phyloP scores from a whole-genome alignment of 2,797 vertebrate species.

The Gymnocypris eckloni region DNA sequence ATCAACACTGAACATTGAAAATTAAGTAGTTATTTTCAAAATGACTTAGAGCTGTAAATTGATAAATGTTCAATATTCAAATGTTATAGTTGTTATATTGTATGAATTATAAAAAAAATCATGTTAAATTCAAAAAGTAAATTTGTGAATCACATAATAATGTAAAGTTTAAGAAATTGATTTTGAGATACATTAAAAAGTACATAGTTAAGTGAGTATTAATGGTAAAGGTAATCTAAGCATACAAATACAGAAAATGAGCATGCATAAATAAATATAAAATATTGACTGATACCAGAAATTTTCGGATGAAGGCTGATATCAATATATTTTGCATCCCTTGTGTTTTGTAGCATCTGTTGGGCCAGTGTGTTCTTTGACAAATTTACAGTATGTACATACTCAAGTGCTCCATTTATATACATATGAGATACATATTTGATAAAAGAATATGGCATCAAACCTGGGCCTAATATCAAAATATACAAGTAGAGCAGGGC shows the following conservation, averaged over 20 bases:
- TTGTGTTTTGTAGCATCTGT: background rate
- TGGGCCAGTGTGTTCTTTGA: background rate
- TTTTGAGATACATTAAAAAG: background rate
- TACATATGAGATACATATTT: background rate
- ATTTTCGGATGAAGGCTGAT: background rate
- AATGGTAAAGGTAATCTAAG: background rate
- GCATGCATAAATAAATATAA: background rate
- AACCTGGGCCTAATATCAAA: background rate
- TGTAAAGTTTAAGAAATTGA: background rate
- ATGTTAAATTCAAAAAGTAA: background rate
- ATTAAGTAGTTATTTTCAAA: background rate
- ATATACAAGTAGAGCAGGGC: slow-evolving; percentile 11
- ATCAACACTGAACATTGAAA: background rate
- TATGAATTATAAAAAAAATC: background rate
- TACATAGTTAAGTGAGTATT: background rate
- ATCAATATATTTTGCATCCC: background rate
- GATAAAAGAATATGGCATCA: background rate
- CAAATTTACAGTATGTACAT: background rate
- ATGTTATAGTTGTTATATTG: background rate
- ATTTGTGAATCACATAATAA: background rate
- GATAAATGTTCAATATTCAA: background rate
- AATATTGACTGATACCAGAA: background rate
- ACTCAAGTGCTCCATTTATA: background rate
- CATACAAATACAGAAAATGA: background rate
- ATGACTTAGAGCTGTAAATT: background rate